These are phyloP conservation scores for Nephotettix cincticeps DNA, from an alignment of 1,140 invertebrate genomes.

Conservation along the genomic window DNA sequence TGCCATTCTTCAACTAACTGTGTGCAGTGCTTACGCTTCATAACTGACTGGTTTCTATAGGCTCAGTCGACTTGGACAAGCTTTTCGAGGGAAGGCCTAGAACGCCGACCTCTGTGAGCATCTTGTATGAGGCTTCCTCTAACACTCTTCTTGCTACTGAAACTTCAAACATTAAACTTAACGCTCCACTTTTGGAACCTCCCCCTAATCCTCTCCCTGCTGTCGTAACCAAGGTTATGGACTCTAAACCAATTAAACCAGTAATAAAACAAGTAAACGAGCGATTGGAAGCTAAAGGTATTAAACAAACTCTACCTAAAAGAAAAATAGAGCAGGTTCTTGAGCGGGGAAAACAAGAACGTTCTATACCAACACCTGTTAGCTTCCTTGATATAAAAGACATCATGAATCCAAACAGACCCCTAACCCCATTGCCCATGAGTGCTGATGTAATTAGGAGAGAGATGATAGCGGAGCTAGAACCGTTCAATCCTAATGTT, in stretches of 20 bases:
- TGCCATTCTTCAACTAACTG: too few species aligned
- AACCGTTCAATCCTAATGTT: slow-evolving; percentile 9
- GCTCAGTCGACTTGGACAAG: slow-evolving; percentile 41
- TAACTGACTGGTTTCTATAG: slow-evolving; percentile 33
- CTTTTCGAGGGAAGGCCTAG: slow-evolving; percentile 39
- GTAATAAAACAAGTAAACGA: slow-evolving; percentile 14
- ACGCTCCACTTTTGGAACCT: neutral
- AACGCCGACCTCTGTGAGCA: slow-evolving; percentile 37
- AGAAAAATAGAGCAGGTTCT: neutral
- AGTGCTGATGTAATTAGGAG: neutral
- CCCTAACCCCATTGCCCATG: slow-evolving; percentile 10
- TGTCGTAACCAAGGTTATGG: slow-evolving; percentile 6
- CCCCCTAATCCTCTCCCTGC: slow-evolving; percentile 7
- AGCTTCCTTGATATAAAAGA: slow-evolving; percentile 4
- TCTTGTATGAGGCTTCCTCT: slow-evolving; percentile 37
- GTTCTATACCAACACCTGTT: neutral
- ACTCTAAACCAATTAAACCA: slow-evolving; percentile 5
- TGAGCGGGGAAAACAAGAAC: neutral
- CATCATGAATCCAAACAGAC: slow-evolving; percentile 10
- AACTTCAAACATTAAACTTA: slow-evolving; percentile 16
- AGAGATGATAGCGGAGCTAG: slow-evolving; percentile 18
- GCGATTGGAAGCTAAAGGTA: slow-evolving; percentile 15
- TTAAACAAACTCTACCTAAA: neutral
- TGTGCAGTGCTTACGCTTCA: slow-evolving; percentile 24
- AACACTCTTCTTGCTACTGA: slow-evolving; percentile 31